Base-by-base conservation (phyloP, 2,888 invertebrate species). In the Mycogona germanica region DNA sequence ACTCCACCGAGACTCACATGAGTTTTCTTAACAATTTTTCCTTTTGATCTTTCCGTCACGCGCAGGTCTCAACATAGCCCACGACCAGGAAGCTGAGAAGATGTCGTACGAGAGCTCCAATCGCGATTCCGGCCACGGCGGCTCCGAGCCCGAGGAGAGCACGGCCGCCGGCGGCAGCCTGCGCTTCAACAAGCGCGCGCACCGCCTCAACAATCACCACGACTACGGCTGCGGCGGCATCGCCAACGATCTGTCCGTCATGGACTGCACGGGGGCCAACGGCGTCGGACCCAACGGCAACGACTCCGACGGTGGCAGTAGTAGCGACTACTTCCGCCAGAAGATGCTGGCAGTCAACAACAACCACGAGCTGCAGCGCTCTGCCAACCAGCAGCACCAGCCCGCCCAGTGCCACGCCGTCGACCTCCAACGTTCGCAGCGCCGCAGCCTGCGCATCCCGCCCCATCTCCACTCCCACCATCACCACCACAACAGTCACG, bases 71-170 rank as follows among this genome's bases (percentile, higher is more conserved):
- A 44, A 41, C 26, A 51, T 41, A 41, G 53, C 37, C 46, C 57
- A 46, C 17, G 57, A 55, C 19, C 44, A 30, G 28, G 57, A 57
- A 46, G 46, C 46, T 46, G 57, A 57, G 41, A 55, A 55, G 41
- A 48, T 53, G 21, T 49, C 54, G 17, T 55, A 30, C 21, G 53
- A 55, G 23, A 57, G 55, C 41, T 57, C 52, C 41, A 57, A 57
- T 37, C 45, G 57, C 19, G 55, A 57, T 50, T 77, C 78, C 44
- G 77, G 78, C 58, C 77, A 78, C 72, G 73, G 80, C 66, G 72
- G 81, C 68, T 75, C 78, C 67, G 69, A 79, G 74, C 73, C 83
- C 73, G 71, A 78, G 73, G 72, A 83, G 72, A 72, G 83, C 67
- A 75, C 81, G 64, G 72, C 81, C 72, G 57, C 59, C 23, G 55